These are phyloP conservation scores for Crocallis elinguaria DNA, from an alignment of 2,888 invertebrate species.

Conservation along the genomic window DNA sequence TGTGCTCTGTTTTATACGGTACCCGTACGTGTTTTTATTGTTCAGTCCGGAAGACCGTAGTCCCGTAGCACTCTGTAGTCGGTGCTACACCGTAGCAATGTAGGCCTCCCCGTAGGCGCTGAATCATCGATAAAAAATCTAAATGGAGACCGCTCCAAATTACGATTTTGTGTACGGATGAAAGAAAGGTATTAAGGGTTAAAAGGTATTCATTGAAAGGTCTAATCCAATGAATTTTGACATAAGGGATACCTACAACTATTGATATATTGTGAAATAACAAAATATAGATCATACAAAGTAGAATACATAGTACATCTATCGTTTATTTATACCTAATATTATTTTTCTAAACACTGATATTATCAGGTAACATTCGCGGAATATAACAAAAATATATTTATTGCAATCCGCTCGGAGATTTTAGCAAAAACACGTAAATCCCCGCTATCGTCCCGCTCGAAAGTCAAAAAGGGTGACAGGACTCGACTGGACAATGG, in stretches of 20 bases:
- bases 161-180: slow-evolving; percentile 41
- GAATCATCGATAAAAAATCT: slow-evolving; percentile 52
- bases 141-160: slow-evolving; percentile 60
- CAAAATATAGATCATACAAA: no score
- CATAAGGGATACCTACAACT: neutral
- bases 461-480: slow-evolving; percentile 60
- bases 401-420: neutral
- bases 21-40: slow-evolving; percentile 65
- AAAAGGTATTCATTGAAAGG: slow-evolving; percentile 13
- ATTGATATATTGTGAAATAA: no score
- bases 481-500: slow-evolving; percentile 71
- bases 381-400: slow-evolving; percentile 10
- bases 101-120: slow-evolving; percentile 32
- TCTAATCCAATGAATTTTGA: neutral
- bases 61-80: slow-evolving; percentile 29
- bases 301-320: no score
- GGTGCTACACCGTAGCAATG: slow-evolving; percentile 28
- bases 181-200: slow-evolving; percentile 30
- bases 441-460: slow-evolving; percentile 48
- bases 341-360: neutral
- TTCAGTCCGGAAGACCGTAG: slow-evolving; percentile 56
- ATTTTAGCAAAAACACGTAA: slow-evolving; percentile 32
- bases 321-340: neutral
- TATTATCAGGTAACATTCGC: slow-evolving; percentile 9
- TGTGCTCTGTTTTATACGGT: neutral